Conservation (phyloP, 2,797 vertebrate species). For the Chelmon rostratus region DNA sequence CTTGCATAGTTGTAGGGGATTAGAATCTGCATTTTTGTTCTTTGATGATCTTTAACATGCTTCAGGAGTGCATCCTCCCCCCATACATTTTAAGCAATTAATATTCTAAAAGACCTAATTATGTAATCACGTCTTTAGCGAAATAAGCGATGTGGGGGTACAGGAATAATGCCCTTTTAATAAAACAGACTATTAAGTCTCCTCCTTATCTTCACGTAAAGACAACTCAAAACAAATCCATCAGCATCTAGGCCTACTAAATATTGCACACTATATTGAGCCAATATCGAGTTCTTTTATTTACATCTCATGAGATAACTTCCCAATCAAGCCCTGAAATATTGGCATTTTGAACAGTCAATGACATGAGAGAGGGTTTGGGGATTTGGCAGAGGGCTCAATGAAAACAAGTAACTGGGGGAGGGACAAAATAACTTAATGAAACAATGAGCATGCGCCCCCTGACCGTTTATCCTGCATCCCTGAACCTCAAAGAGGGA, state of each 20-base stretch:
- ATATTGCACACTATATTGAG: slow-evolving; percentile 14
- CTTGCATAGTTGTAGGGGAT: slow-evolving; percentile 73
- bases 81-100: slow-evolving; percentile 66
- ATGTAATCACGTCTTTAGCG: slow-evolving; percentile 71
- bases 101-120: slow-evolving; percentile 76
- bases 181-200: slow-evolving; percentile 7
- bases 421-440: background rate
- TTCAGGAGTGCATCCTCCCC: slow-evolving; percentile 47
- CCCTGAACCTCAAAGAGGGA: background rate
- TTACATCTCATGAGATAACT: slow-evolving; percentile 16
- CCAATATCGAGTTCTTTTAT: background rate
- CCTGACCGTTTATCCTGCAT: slow-evolving; percentile 10
- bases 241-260: slow-evolving; percentile 1
- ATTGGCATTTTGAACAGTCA: background rate
- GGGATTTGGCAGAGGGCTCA: background rate
- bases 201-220: slow-evolving; percentile 22
- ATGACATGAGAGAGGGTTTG: background rate
- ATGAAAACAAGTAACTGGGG: background rate
- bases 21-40: slow-evolving; percentile 70
- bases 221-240: slow-evolving; percentile 39
- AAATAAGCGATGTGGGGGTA: slow-evolving; percentile 44
- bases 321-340: slow-evolving; percentile 7
- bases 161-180: slow-evolving; percentile 33
- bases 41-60: slow-evolving; percentile 77
- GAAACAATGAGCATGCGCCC: background rate